Evolutionary conservation across 1,140 invertebrate genomes (phyloP), one percentile per base, ranked within the genome.

Genomic region (Coenobita brevimanus): DNA sequence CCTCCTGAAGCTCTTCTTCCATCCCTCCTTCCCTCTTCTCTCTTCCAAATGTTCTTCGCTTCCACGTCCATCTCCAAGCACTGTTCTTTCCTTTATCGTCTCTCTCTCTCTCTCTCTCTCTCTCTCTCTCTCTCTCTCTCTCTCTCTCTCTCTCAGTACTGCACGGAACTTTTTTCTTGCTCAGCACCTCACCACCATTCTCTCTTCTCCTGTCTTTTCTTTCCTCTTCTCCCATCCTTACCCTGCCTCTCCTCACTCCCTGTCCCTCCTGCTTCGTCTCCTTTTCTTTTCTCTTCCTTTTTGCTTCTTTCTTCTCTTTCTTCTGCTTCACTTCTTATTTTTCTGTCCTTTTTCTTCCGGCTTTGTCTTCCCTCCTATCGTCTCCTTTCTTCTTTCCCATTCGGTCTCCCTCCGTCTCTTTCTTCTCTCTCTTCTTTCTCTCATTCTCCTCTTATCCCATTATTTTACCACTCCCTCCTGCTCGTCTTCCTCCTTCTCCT

Each of bases 231-330:
- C 54, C n/a, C n/a, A 13, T 57, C n/a, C 54, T 57, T 57, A 13
- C n/a, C n/a, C n/a, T 57, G 13, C n/a, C 54, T n/a, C n/a, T n/a
- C 54, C 54, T 57, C n/a, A 10, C n/a, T 13, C n/a, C 54, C n/a
- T 57, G 13, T n/a, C 10, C 54, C n/a, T 10, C 54, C 54, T 10
- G 13, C n/a, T 57, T n/a, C n/a, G 10, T 57, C 54, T n/a, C n/a
- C 54, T 57, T n/a, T 57, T 57, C 54, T n/a, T 57, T 57, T n/a
- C 54, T n/a, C 54, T 57, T 57, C 54, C 54, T 57, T 57, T n/a
- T n/a, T n/a, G 13, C 54, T n/a, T n/a, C n/a, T n/a, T n/a, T 57
- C 54, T n/a, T n/a, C n/a, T n/a, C n/a, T n/a, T n/a, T n/a, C n/a
- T n/a, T n/a, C n/a, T n/a, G n/a, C n/a, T n/a, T n/a, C n/a, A n/a